Conservation (phyloP, 2,797 vertebrate species). For the Acridotheres tristis region DNA sequence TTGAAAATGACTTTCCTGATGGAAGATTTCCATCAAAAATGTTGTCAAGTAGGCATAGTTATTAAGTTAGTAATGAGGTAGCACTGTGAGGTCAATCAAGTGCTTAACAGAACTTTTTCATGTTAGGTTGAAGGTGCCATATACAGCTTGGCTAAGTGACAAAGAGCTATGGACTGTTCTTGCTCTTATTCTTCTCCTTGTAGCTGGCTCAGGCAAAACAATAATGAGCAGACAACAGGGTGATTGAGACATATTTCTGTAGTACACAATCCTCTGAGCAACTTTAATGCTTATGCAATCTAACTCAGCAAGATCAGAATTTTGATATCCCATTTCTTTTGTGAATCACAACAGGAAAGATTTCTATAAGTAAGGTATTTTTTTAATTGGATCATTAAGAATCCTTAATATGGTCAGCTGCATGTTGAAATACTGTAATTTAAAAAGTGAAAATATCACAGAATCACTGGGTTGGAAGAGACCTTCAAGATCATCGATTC, state of each 20-base stretch:
- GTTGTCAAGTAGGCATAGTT: neutral
- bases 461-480: too few relatives aligned
- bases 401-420: neutral
- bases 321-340: neutral
- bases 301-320: neutral
- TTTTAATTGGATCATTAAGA: neutral
- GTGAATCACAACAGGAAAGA: neutral
- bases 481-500: too few relatives aligned
- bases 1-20: neutral
- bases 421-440: neutral
- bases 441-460: neutral
- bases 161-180: neutral
- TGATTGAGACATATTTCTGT: neutral
- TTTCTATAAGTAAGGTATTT: neutral
- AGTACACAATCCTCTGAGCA: neutral
- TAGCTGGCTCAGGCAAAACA: neutral
- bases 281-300: neutral
- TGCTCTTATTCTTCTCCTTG: neutral
- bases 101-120: neutral
- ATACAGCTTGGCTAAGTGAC: neutral
- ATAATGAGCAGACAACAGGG: neutral
- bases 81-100: neutral
- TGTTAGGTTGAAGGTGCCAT: neutral
- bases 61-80: neutral
- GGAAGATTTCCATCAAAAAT: constrained; percentile 39